Evolutionary conservation across 2,113 vertebrate species (phyloP).

Genomic region (Pteruthius melanotis): DNA sequence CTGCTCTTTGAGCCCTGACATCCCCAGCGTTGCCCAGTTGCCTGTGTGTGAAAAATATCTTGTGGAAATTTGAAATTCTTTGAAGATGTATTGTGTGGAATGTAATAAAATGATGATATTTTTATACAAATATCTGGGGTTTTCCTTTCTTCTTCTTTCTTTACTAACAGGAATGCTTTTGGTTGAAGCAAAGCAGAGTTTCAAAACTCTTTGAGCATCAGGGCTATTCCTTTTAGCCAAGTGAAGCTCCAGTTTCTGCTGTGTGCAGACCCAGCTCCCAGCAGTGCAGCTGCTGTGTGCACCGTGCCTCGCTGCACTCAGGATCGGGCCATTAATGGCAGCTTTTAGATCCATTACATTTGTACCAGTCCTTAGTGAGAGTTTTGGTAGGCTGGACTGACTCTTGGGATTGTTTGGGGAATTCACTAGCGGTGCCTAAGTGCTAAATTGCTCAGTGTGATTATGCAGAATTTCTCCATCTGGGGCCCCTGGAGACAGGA

Average conservation of each 20-base stretch:
- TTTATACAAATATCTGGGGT: conserved; percentile 86
- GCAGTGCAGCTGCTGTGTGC: not conserved
- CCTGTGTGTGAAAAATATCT: conserved; percentile 84
- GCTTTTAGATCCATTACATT: conserved; percentile 47
- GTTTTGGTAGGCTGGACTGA: conserved; percentile 66
- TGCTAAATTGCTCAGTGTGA: conserved; percentile 72
- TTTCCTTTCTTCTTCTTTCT: conserved; percentile 66
- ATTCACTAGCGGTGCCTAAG: conserved; percentile 69
- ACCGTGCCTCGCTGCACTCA: not conserved
- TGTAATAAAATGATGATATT: conserved; percentile 98
- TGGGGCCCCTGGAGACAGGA: conserved; percentile 33
- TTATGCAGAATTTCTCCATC: conserved; percentile 66
- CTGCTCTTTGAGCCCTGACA: conserved; percentile 61
- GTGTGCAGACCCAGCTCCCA: not conserved
- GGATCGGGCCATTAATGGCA: not conserved
- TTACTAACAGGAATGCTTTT: conserved; percentile 46
- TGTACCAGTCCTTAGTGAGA: conserved; percentile 62
- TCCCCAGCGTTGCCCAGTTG: conserved; percentile 76
- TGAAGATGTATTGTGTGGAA: conserved; percentile 91
- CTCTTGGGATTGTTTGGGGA: conserved; percentile 70
- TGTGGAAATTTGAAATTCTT: conserved; percentile 87
- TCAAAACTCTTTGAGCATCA: conserved; percentile 21
- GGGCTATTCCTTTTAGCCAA: not conserved
- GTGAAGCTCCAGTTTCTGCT: not conserved
- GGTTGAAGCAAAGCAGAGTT: conserved; percentile 25